These are phyloP conservation scores for Bombus breviceps DNA, from an alignment of 1,140 invertebrate species.

Conservation along the genomic window DNA sequence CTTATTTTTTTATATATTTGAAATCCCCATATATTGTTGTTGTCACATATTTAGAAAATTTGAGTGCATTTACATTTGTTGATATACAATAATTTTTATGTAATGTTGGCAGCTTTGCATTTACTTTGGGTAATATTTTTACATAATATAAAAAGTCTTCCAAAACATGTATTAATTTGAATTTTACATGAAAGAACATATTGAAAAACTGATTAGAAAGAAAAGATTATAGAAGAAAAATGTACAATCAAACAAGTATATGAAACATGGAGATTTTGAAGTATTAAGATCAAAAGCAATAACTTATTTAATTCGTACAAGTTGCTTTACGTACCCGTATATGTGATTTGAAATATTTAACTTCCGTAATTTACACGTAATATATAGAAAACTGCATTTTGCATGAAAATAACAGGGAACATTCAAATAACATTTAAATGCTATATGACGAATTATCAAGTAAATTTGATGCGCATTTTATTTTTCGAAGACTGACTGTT, in stretches of 20 bases:
- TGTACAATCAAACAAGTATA: neutral
- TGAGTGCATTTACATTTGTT: conserved; percentile 32
- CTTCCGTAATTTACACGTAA: neutral
- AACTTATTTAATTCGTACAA: neutral
- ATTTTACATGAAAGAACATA: neutral
- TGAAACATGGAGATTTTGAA: neutral
- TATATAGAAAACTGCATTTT: neutral
- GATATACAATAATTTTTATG: neutral
- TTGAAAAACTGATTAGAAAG: neutral
- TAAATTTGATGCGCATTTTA: conserved; percentile 18
- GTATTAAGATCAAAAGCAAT: neutral
- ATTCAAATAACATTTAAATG: neutral
- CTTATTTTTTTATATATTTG: conserved; percentile 7
- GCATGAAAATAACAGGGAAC: neutral
- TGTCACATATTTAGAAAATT: neutral
- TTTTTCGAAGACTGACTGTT: conserved; percentile 21
- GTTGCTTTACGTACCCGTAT: neutral
- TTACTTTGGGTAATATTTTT: neutral
- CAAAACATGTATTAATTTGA: conserved; percentile 3
- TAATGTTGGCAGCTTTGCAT: neutral
- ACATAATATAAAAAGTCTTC: conserved; percentile 23
- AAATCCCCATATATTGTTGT: neutral
- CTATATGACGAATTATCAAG: neutral
- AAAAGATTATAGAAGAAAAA: neutral
- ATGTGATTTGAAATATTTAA: conserved; percentile 5